phyloP scores from a whole-genome alignment of 2,797 vertebrate genomes.

The Poeciliopsis presidionis region DNA sequence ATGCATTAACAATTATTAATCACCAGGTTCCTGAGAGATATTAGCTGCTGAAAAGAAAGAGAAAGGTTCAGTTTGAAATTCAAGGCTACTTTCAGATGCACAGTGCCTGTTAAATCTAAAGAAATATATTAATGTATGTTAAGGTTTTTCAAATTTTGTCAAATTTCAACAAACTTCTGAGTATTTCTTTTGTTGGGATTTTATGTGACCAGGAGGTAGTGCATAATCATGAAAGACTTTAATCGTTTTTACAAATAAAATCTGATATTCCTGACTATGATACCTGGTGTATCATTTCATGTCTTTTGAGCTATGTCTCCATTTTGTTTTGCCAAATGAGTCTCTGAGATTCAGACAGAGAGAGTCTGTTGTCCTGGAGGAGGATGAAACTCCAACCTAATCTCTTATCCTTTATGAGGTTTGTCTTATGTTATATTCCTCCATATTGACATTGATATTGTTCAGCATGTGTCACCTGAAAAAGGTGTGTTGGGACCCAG shows the following conservation, averaged over 20 bases:
- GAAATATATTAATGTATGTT: neutral
- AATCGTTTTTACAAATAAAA: neutral
- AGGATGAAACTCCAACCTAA: neutral
- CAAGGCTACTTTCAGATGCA: neutral
- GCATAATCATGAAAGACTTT: neutral
- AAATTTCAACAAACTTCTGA: neutral
- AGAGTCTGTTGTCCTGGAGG: neutral
- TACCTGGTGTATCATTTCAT: neutral
- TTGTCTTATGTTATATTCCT: neutral
- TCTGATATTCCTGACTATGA: neutral
- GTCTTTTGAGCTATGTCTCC: neutral
- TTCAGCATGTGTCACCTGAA: neutral
- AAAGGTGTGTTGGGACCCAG: neutral
- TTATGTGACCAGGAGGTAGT: neutral
- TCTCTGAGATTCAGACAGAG: neutral
- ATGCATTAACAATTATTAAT: constrained; percentile 49
- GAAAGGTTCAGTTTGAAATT: neutral
- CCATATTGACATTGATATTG: neutral
- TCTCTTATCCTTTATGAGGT: neutral
- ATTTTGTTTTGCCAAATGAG: neutral
- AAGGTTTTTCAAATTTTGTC: neutral
- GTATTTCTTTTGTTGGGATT: neutral
- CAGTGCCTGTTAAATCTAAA: neutral
- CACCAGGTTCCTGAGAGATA: constrained; percentile 27
- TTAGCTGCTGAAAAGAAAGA: constrained; percentile 4